These are phyloP conservation scores for Isaurus tuberculatus DNA, from an alignment of 92 coral and sea anemone species.

Conservation along the genomic window DNA sequence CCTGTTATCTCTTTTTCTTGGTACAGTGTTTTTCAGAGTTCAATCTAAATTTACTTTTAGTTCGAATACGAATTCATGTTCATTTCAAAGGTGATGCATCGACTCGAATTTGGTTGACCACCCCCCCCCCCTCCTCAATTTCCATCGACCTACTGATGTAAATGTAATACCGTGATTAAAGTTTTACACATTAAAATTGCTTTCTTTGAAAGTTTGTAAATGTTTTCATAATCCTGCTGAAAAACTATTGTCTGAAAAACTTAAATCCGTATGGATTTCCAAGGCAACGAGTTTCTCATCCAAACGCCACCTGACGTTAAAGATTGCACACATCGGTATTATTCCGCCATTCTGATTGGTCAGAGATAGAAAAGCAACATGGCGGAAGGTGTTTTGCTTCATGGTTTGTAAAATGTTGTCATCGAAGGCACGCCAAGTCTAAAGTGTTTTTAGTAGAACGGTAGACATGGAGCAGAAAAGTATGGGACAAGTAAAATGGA, in stretches of 20 bases:
- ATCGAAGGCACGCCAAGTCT: slow-evolving; percentile 13
- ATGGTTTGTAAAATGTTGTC: neutral
- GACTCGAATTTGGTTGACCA: no score
- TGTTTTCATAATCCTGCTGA: no score
- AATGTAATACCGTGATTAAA: no score
- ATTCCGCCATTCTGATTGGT: slow-evolving; percentile 10
- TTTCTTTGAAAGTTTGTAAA: no score
- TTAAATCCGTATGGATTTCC: neutral
- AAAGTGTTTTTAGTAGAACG: neutral
- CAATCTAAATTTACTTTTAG: no score
- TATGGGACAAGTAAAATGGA: slow-evolving; percentile 87
- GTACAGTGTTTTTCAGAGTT: no score
- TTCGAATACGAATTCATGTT: no score
- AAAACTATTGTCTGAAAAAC: neutral
- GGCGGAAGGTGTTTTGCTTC: slow-evolving; percentile 33
- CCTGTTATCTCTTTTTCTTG: no score
- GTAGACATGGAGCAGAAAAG: slow-evolving; percentile 39
- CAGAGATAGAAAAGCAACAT: slow-evolving; percentile 1
- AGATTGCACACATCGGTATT: neutral
- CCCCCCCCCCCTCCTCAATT: no score
- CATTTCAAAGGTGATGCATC: no score
- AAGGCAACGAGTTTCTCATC: neutral
- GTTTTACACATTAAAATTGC: no score
- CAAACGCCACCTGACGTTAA: neutral
- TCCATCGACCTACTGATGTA: no score